These are phyloP conservation scores for Pachliopta kotzebuea DNA, from an alignment of 2,888 invertebrate genomes.

Conservation along the genomic window DNA sequence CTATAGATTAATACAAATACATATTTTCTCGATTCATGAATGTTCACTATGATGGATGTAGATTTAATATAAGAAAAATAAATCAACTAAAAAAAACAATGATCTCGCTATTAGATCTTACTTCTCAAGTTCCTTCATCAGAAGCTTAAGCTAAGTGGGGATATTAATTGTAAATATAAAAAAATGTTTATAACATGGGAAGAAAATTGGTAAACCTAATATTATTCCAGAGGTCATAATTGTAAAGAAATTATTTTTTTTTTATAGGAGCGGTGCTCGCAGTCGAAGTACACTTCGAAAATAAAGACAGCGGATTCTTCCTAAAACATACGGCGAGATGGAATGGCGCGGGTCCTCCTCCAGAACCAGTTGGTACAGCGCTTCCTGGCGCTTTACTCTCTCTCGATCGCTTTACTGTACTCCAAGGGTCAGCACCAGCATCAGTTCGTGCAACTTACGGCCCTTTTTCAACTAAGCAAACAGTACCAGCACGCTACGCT, in stretches of 20 bases:
- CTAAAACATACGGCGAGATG: conserved; percentile 90
- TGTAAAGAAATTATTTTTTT: conserved; percentile 18
- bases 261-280: conserved; percentile 83
- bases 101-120: no score
- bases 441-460: conserved; percentile 96
- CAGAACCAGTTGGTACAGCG: conserved; percentile 69
- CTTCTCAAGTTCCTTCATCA: no score
- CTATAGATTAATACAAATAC: no score
- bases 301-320: conserved; percentile 95
- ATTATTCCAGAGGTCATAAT: conserved; percentile 32
- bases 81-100: no score
- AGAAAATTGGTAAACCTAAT: no score
- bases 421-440: conserved; percentile 94
- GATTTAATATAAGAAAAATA: no score
- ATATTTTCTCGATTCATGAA: no score
- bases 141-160: no score
- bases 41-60: no score
- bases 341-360: conserved; percentile 78
- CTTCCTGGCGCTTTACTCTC: conserved; percentile 87
- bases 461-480: conserved; percentile 96
- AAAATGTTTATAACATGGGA: no score
- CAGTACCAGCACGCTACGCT: conserved; percentile 93
- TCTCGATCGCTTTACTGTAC: conserved; percentile 93
- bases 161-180: not conserved
- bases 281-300: conserved; percentile 95